phyloP scores from a whole-genome alignment of 2,888 invertebrate species.

The Aromia moschata region DNA sequence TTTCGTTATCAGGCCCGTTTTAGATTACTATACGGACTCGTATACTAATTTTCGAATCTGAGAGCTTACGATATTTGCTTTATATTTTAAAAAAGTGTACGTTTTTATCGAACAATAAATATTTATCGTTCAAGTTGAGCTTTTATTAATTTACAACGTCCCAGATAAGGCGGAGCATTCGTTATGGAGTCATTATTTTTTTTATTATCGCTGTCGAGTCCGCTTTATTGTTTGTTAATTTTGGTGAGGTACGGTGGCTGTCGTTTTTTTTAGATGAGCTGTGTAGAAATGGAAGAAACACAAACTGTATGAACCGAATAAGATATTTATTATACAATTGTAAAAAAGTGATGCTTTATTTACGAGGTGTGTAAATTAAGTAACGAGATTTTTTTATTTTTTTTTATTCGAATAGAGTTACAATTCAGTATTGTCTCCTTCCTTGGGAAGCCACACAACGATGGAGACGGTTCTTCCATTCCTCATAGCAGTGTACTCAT shows the following conservation, averaged over 20 bases:
- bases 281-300: too few relatives aligned
- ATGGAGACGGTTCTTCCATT: too few relatives aligned
- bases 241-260: background rate
- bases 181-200: slow-evolving; percentile 8
- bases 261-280: too few relatives aligned
- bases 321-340: too few relatives aligned
- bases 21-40: slow-evolving; percentile 19
- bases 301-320: too few relatives aligned
- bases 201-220: slow-evolving; percentile 6
- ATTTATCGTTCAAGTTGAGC: slow-evolving; percentile 45
- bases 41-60: slow-evolving; percentile 36
- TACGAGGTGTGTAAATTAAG: too few relatives aligned
- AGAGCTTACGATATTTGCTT: slow-evolving; percentile 36
- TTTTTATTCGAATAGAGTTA: too few relatives aligned
- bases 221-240: slow-evolving; percentile 8
- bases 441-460: too few relatives aligned
- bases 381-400: too few relatives aligned
- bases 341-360: too few relatives aligned
- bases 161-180: slow-evolving; percentile 38
- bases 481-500: too few relatives aligned
- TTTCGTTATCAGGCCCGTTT: slow-evolving; percentile 31
- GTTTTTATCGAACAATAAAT: slow-evolving; percentile 48
- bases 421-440: too few relatives aligned
- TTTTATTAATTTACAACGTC: slow-evolving; percentile 48
- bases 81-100: slow-evolving; percentile 36